Evolutionary conservation across 2,888 invertebrate species (phyloP), one percentile per base, ranked within the genome.

Genomic region (Chrysolina oricalcia): DNA sequence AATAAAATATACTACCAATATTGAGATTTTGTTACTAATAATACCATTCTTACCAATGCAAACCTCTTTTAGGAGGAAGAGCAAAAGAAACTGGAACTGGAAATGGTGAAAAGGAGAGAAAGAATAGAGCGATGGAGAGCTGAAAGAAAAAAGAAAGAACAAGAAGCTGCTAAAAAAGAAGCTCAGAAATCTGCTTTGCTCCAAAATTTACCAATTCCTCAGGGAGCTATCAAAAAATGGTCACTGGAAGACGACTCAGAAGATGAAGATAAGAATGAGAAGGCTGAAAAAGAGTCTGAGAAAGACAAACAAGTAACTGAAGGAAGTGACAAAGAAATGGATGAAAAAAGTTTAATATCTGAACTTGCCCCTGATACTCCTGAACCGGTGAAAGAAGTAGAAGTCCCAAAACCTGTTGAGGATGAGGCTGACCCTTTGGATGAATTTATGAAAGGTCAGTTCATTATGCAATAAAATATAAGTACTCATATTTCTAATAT

Each of bases 81-180:
- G 85, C 96, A 97, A 85, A 95, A 94, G 81, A 93, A 96, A 40
- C 89, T 99, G 40, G 98, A 98, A 88, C 90, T 94, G 19, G 98
- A 98, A 90, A 98, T 98, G 98, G 97, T 96, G 85, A 98, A 97
- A 87, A 91, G 98, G 5, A 91, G 98, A 1, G 98, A 99, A 83
- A 92, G 98, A 69, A 98, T 99, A 78, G 98, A 99, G 88, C 92
- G 97, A 70, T 98, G 98, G 98, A 91, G 98, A 63, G 96, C 97
- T 0, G 98, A 98, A 83, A 92, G 98, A 15, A 97, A 97, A 87
- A 94, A 96, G 80, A 95, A 95, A 84, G 96, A 96, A 85, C 88
- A 96, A 50, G 95, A 96, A 86, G 92, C 93, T 8, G 93, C 93
- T 6, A 95, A 95, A 86, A 94, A 94, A 83, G 95, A 96, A 83